Conservation (phyloP, 2,113 vertebrate species). For the Nanorana parkeri region DNA sequence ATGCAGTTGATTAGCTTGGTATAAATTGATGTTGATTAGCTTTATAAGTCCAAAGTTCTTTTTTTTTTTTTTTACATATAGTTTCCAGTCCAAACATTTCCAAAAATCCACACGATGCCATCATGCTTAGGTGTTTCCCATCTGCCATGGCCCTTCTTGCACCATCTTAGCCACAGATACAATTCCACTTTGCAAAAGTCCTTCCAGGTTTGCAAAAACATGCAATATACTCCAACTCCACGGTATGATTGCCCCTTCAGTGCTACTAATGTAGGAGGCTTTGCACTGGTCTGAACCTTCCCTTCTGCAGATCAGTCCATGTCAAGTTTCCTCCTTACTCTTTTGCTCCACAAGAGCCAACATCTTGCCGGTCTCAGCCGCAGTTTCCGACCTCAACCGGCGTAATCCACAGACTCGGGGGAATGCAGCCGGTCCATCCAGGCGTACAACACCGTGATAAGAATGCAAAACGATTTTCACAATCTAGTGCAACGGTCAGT, state of each 20-base stretch:
- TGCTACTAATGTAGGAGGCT: slow-evolving; percentile 58
- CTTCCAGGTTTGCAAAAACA: slow-evolving; percentile 61
- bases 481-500: slow-evolving; percentile 49
- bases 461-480: slow-evolving; percentile 75
- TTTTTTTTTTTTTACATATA: slow-evolving; percentile 42
- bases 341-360: slow-evolving; percentile 67
- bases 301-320: slow-evolving; percentile 53
- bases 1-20: neutral
- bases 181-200: slow-evolving; percentile 62
- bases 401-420: slow-evolving; percentile 79
- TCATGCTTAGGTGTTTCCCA: slow-evolving; percentile 59
- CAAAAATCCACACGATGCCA: slow-evolving; percentile 58
- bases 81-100: slow-evolving; percentile 31
- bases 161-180: slow-evolving; percentile 39
- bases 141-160: slow-evolving; percentile 30
- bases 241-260: slow-evolving; percentile 60
- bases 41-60: slow-evolving; percentile 43
- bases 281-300: slow-evolving; percentile 57
- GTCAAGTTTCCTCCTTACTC: slow-evolving; percentile 60
- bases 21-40: no score
- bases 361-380: slow-evolving; percentile 73
- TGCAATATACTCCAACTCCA: slow-evolving; percentile 67
- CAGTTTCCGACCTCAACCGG: slow-evolving; percentile 76
- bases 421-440: slow-evolving; percentile 73
- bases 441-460: slow-evolving; percentile 73